Conservation (phyloP, 2,888 invertebrate genomes). For the Catocala fraxini region DNA sequence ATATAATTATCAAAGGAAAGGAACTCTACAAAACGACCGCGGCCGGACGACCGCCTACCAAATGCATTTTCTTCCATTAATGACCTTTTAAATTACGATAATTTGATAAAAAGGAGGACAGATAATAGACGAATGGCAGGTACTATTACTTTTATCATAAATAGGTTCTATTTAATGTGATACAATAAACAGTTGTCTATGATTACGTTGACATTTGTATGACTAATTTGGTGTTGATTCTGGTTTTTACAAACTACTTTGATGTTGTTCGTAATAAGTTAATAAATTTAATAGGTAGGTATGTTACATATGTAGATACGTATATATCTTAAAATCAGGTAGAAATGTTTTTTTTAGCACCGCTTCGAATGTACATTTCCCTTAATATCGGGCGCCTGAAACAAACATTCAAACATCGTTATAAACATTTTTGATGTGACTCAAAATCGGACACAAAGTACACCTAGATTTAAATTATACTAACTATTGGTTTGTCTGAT, state of each 20-base stretch:
- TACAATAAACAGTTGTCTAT: background rate
- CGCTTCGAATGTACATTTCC: too few relatives aligned
- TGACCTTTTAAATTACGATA: constrained; percentile 60
- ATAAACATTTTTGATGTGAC: too few relatives aligned
- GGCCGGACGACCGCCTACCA: constrained; percentile 48
- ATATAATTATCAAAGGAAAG: constrained; percentile 75
- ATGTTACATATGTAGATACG: too few relatives aligned
- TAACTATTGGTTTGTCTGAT: too few relatives aligned
- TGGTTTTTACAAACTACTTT: background rate
- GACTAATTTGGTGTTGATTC: background rate
- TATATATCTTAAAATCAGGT: too few relatives aligned
- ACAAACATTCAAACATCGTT: too few relatives aligned
- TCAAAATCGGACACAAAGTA: too few relatives aligned
- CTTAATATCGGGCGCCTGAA: too few relatives aligned
- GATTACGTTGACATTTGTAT: background rate
- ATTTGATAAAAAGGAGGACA: constrained; percentile 50
- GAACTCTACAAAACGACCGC: constrained; percentile 45
- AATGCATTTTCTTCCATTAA: constrained; percentile 47
- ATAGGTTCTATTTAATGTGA: constrained; percentile 14
- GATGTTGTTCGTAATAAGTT: too few relatives aligned
- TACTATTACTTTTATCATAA: constrained; percentile 34
- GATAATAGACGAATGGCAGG: constrained; percentile 43
- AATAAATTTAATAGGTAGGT: too few relatives aligned
- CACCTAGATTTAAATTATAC: too few relatives aligned
- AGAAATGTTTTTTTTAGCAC: too few relatives aligned